A percentile compares a stretch with the other conserved stretches of the same genome.
These are phyloP conservation scores for Sericinus montela DNA, from an alignment of 2,888 invertebrate genomes.

Conservation along the genomic window DNA sequence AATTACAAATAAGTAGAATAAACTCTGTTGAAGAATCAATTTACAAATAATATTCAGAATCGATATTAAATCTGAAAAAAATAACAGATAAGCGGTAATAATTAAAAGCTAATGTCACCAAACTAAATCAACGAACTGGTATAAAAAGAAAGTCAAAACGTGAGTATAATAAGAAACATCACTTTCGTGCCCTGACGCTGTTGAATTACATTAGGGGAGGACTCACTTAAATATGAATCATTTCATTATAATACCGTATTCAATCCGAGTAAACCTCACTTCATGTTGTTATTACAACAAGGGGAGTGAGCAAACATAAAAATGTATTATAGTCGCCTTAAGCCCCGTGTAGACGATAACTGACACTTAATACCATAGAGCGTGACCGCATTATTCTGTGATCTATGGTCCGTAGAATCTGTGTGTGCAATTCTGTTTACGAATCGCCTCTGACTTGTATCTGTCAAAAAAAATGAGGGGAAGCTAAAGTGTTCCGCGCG, in stretches of 20 bases:
- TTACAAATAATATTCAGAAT: too few species aligned
- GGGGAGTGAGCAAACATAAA: constrained; percentile 69
- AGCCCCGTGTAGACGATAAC: constrained; percentile 77
- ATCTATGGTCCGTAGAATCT: constrained; percentile 70
- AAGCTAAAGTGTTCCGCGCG: constrained; percentile 38
- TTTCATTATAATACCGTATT: constrained; percentile 79
- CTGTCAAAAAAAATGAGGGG: constrained; percentile 63
- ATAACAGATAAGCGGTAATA: too few species aligned
- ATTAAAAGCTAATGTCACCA: constrained; percentile 9
- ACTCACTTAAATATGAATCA: constrained; percentile 80
- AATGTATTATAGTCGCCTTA: constrained; percentile 62
- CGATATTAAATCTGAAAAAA: too few species aligned
- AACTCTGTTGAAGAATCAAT: too few species aligned
- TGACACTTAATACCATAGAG: constrained; percentile 77
- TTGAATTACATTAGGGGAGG: constrained; percentile 73
- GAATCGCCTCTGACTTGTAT: constrained; percentile 44
- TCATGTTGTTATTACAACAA: constrained; percentile 69
- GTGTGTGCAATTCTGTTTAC: constrained; percentile 55
- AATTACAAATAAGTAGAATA: too few species aligned
- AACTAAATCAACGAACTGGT: constrained; percentile 23
- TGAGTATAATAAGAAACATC: constrained; percentile 77
- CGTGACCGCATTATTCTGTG: constrained; percentile 77
- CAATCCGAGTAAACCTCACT: constrained; percentile 77
- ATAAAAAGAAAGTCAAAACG: constrained; percentile 58
- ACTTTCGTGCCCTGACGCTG: constrained; percentile 69